Percentiles rank a stretch among this genome's conserved stretches.
Evolutionary conservation across 2,113 vertebrate species (phyloP).

Genomic region (Murina feae): DNA sequence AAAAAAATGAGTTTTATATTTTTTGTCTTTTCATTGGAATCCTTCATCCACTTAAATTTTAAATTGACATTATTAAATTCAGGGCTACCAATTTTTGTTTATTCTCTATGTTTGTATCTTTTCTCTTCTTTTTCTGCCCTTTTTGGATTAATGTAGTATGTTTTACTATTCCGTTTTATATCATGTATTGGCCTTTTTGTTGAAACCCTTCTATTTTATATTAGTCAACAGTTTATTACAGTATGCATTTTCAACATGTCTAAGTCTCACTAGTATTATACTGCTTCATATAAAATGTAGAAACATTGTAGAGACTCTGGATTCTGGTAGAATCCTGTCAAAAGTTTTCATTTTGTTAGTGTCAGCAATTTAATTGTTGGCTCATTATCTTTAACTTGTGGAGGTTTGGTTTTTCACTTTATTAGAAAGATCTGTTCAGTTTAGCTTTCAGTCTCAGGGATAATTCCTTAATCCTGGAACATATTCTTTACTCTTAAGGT

Average conservation of each 20-base stretch:
- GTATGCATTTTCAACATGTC: neutral
- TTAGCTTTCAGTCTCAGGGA: neutral
- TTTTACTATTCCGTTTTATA: neutral
- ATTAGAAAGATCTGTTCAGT: neutral
- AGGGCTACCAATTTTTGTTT: neutral
- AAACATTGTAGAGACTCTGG: neutral
- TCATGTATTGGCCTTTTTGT: neutral
- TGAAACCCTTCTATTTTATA: neutral
- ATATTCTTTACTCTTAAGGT: neutral
- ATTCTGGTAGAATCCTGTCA: conserved; percentile 1
- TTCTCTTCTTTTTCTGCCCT: neutral
- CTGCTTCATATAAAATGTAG: neutral
- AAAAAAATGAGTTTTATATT: neutral
- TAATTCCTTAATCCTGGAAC: neutral
- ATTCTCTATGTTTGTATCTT: neutral
- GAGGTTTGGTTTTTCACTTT: neutral
- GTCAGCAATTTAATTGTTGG: neutral
- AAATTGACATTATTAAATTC: neutral
- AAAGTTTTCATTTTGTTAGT: neutral
- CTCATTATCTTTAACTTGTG: neutral
- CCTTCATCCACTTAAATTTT: neutral
- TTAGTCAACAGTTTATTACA: neutral
- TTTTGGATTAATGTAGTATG: neutral
- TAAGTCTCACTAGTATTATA: neutral
- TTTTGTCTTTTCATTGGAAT: neutral